These are phyloP conservation scores for Macrophya alboannulata DNA, from an alignment of 2,888 invertebrate genomes.

Conservation along the genomic window DNA sequence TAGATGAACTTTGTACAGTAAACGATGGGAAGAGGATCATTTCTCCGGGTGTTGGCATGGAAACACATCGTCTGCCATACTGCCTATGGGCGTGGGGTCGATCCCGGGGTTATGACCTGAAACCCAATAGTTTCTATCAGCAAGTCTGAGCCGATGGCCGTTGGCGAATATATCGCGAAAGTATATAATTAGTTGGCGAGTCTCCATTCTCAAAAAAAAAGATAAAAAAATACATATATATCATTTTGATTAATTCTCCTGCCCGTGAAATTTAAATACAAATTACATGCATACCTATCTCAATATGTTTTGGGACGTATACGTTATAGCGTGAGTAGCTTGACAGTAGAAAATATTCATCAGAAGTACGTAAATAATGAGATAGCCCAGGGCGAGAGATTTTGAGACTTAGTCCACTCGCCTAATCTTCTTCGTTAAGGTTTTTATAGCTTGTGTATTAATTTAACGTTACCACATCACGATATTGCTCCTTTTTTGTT, in stretches of 20 bases:
- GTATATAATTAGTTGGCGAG: neutral
- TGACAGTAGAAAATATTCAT: neutral
- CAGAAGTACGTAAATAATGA: neutral
- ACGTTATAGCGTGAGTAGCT: neutral
- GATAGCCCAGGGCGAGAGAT: neutral
- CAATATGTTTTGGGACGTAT: neutral
- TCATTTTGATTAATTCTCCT: neutral
- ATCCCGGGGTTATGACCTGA: conserved; percentile 37
- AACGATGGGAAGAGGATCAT: conserved; percentile 16
- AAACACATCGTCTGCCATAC: conserved; percentile 70
- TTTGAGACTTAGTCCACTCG: neutral
- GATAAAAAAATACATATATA: neutral
- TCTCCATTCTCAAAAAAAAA: neutral
- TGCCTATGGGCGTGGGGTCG: conserved; percentile 69
- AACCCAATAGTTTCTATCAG: conserved; percentile 52
- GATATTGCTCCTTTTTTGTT: neutral
- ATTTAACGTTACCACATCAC: conserved; percentile 28
- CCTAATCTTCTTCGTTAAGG: conserved; percentile 13
- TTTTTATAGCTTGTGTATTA: conserved; percentile 29
- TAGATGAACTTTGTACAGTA: neutral
- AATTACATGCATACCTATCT: neutral
- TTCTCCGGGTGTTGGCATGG: conserved; percentile 48
- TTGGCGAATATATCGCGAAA: conserved; percentile 7
- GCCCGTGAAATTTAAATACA: neutral
- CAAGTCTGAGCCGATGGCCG: conserved; percentile 32